Evolutionary conservation across 2,113 vertebrate species (phyloP).

Genomic region (Pleuronectes platessa): DNA sequence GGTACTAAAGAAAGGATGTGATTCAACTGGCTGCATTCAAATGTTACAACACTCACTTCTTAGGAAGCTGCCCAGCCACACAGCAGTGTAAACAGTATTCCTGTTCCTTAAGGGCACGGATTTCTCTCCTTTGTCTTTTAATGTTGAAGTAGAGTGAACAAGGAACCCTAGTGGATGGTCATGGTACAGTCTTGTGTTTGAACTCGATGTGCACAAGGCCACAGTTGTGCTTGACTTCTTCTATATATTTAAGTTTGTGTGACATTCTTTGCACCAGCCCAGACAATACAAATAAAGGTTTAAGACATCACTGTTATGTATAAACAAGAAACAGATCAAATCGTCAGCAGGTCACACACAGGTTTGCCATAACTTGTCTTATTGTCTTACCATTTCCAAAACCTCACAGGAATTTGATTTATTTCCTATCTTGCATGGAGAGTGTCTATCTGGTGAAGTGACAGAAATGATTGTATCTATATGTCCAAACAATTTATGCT

Average conservation of each 20-base stretch:
- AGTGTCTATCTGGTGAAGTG: background rate
- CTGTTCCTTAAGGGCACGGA: no score
- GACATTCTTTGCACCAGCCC: background rate
- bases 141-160: no score
- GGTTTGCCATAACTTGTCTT: background rate
- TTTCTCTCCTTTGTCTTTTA: no score
- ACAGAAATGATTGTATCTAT: background rate
- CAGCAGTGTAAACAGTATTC: no score
- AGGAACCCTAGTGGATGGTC: no score
- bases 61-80: no score
- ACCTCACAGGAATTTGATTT: background rate
- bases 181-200: no score
- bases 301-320: background rate
- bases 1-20: background rate
- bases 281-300: no score
- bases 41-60: no score
- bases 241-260: no score
- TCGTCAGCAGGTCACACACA: conserved; percentile 12
- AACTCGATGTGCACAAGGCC: no score
- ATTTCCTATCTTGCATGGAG: background rate
- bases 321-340: background rate
- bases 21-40: background rate
- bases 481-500: background rate
- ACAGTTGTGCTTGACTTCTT: no score
- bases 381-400: background rate